Conservation (phyloP, 2,113 vertebrate genomes). For the Ailurus styani region DNA sequence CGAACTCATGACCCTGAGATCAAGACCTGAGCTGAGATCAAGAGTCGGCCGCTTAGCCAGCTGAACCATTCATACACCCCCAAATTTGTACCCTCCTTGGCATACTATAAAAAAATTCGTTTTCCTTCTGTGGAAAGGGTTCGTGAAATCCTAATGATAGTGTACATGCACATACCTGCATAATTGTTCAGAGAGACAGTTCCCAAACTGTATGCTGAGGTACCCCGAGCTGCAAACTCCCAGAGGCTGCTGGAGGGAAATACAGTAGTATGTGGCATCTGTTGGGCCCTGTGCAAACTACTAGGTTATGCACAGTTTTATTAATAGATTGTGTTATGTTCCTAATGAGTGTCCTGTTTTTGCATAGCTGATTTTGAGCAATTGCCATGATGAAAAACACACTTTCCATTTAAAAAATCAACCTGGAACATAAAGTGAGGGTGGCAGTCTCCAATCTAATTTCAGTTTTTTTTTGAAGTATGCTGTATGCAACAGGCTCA, state of each 20-base stretch:
- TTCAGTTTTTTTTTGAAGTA: background rate
- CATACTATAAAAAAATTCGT: background rate
- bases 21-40: background rate
- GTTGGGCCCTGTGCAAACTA: background rate
- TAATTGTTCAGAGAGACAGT: background rate
- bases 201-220: background rate
- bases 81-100: background rate
- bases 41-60: background rate
- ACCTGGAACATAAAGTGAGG: background rate
- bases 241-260: background rate
- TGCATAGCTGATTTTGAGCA: background rate
- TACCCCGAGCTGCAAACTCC: background rate
- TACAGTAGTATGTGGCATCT: background rate
- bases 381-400: background rate
- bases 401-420: background rate
- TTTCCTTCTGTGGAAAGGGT: background rate
- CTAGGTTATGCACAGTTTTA: background rate
- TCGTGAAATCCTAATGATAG: background rate
- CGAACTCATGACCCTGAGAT: background rate
- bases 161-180: rapidly evolving
- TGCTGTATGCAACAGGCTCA: rapidly evolving
- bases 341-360: background rate
- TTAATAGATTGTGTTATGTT: background rate
- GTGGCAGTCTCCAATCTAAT: background rate
- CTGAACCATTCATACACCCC: background rate